Percentiles rank a stretch among this genome's conserved stretches.
These are phyloP conservation scores for Steinernema hermaphroditum DNA, from an alignment of 2,888 invertebrate genomes.

Conservation along the genomic window DNA sequence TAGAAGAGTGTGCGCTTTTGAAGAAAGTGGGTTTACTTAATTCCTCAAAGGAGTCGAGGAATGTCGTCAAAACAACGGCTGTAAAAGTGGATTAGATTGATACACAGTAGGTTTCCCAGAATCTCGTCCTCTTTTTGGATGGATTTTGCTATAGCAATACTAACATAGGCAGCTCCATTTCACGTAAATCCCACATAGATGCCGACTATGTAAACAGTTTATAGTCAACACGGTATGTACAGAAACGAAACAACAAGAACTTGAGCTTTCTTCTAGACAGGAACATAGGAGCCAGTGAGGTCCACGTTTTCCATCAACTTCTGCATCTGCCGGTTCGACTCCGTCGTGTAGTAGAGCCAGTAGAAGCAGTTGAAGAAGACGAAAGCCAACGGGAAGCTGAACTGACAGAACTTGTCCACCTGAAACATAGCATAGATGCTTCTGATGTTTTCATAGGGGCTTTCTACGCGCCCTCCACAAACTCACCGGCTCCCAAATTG, in stretches of 20 bases:
- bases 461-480: too few relatives aligned
- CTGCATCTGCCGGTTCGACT: constrained; percentile 33
- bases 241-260: background rate
- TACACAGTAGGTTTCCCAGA: too few relatives aligned
- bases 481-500: too few relatives aligned
- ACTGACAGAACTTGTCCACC: constrained; percentile 42
- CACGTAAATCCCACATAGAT: background rate
- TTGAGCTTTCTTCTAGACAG: background rate
- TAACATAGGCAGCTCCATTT: too few relatives aligned
- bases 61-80: too few relatives aligned
- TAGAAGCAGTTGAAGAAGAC: constrained; percentile 41
- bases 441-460: too few relatives aligned
- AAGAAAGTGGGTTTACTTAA: too few relatives aligned
- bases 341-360: constrained; percentile 41
- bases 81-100: too few relatives aligned
- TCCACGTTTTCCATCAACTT: constrained; percentile 10
- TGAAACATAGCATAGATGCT: background rate
- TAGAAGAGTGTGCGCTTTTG: too few relatives aligned
- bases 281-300: constrained; percentile 31
- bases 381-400: constrained; percentile 37
- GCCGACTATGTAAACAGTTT: background rate
- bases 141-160: too few relatives aligned
- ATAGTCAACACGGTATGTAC: background rate
- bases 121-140: too few relatives aligned
- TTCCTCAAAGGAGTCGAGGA: too few relatives aligned